Base-by-base conservation (phyloP, 35 echinoderm and acorn worm genomes). In the Ophioderma brevispina region DNA sequence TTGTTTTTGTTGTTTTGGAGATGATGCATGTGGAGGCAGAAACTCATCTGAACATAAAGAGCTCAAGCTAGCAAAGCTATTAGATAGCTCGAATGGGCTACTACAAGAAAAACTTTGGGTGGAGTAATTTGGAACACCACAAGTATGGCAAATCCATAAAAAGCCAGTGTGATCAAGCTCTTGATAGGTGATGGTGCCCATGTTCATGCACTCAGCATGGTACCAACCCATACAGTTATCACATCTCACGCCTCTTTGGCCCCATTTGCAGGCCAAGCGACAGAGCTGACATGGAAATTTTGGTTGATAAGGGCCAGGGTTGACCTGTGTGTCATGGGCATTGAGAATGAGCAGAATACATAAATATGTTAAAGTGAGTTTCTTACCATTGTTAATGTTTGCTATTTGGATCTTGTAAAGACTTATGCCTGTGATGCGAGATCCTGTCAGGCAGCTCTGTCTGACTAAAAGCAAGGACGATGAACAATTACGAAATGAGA, bases 141-240 rank as follows among this genome's bases (percentile, higher is more conserved):
- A 70, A 2, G 59, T 25, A 4, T 18, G 59, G 28, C 59, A 70
- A 4, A 70, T 70, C 59, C 59, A 70, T 3, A 30, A 2, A 70
- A 70, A 2, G 46, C 86, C 46, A 31, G 64, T 78, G 43, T 87
- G 13, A 32, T 32, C 39, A 3, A 78, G 70, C 21, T 87, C 33
- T 6, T 78, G 49, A 0, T 87, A 87, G 36, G 38, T 87, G 30
- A 40, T 0, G 6, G 33, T 78, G 70, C 5, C 23, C 85, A 87
- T 87, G 36, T 50, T 70, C 63, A 87, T 87, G n/a, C 85, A 87
- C 1, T 76, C 64, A 25, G 19, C 63, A 38, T 87, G 85, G 33
- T 37, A 35, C 63, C 85, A 76, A 19, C 55, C 37, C 34, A 75
- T 39, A 33, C 85, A 87, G 33, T 38, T 87, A 41, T 87, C 85